Evolutionary conservation across 2,888 invertebrate species (phyloP).

Genomic region (Phytoseiulus persimilis): DNA sequence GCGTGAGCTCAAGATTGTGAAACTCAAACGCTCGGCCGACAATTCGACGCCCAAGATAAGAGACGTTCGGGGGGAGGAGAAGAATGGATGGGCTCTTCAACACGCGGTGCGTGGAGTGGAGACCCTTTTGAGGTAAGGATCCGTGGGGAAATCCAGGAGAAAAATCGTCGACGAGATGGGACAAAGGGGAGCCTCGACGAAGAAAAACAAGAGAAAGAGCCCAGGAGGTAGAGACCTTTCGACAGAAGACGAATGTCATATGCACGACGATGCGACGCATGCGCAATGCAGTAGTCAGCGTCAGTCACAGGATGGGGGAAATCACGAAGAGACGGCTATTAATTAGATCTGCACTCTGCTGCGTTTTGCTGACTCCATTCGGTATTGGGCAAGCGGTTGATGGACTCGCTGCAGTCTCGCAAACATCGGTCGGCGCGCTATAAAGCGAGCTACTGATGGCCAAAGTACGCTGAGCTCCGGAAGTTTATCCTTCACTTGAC

Average conservation of each 20-base stretch:
- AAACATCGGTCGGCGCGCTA: background rate
- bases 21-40: too few relatives aligned
- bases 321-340: background rate
- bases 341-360: background rate
- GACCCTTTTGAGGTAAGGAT: too few relatives aligned
- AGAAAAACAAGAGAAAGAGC: background rate
- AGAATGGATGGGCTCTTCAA: too few relatives aligned
- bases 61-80: too few relatives aligned
- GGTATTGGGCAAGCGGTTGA: background rate
- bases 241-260: background rate
- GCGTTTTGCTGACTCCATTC: background rate
- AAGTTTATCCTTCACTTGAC: constrained; percentile 5
- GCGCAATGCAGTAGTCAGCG: background rate
- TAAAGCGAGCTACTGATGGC: background rate
- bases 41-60: too few relatives aligned
- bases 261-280: background rate
- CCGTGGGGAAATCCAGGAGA: too few relatives aligned
- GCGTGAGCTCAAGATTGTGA: too few relatives aligned
- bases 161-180: background rate
- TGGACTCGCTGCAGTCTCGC: background rate
- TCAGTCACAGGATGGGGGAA: background rate
- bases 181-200: background rate
- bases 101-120: too few relatives aligned
- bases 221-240: background rate
- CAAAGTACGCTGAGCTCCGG: background rate